Percentiles rank a stretch among this genome's conserved stretches.
These are phyloP conservation scores for Philopotamus ludificatus DNA, from an alignment of 1,140 invertebrate species.

Conservation along the genomic window DNA sequence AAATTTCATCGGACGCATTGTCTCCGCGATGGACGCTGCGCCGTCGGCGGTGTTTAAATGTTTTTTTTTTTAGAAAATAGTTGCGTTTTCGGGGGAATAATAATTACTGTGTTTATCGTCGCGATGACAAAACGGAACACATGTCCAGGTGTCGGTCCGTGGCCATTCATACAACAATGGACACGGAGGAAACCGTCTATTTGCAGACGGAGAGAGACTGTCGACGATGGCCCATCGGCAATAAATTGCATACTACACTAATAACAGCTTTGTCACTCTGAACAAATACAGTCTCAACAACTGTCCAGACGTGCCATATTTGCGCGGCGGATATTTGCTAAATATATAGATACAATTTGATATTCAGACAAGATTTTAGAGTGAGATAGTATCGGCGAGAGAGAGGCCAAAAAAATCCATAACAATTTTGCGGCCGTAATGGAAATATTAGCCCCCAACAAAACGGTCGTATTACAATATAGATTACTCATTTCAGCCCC, in stretches of 20 bases:
- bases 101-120: conserved; percentile 36
- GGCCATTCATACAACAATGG: background rate
- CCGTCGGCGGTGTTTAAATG: background rate
- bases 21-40: background rate
- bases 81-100: too few species aligned
- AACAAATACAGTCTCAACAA: conserved; percentile 1
- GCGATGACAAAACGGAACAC: conserved; percentile 35
- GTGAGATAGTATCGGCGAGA: too few species aligned
- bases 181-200: background rate
- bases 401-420: too few species aligned
- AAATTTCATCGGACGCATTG: background rate
- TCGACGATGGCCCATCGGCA: background rate
- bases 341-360: background rate
- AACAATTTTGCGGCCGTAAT: background rate
- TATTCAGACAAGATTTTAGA: background rate
- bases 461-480: conserved; percentile 40
- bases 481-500: conserved; percentile 38
- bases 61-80: background rate
- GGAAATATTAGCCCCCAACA: conserved; percentile 11
- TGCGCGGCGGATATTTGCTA: background rate
- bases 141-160: conserved; percentile 27
- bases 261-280: background rate
- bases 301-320: background rate
- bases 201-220: background rate
- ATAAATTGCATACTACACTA: background rate